Percentiles rank a stretch among this genome's conserved stretches.
These are phyloP conservation scores for Hucho hucho DNA, from an alignment of 2,113 vertebrate genomes.

Conservation along the genomic window DNA sequence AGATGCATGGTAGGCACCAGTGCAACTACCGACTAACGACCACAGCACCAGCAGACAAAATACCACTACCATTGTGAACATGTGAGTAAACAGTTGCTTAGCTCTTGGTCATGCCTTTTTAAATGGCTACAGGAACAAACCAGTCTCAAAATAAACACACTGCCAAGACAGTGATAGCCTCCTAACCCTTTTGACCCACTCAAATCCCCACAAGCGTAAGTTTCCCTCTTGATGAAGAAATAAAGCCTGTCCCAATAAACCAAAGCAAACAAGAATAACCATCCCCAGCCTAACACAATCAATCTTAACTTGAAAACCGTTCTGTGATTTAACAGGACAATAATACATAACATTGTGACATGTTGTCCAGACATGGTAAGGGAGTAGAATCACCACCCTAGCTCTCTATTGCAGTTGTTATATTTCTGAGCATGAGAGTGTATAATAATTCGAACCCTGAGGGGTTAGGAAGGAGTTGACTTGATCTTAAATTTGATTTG, in stretches of 20 bases:
- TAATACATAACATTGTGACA: not conserved
- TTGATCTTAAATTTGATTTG: not conserved
- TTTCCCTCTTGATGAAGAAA: slow-evolving; percentile 4
- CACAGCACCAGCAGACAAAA: too few relatives aligned
- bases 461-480: not conserved
- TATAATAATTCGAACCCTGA: not conserved
- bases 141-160: slow-evolving; percentile 20
- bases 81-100: not conserved
- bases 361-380: slow-evolving; percentile 1
- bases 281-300: not conserved
- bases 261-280: not conserved
- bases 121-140: slow-evolving; percentile 16
- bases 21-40: too few relatives aligned
- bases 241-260: slow-evolving; percentile 6
- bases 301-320: not conserved
- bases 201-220: slow-evolving; percentile 5
- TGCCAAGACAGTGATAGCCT: slow-evolving; percentile 3
- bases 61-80: too few relatives aligned
- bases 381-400: not conserved
- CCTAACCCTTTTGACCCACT: not conserved
- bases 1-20: too few relatives aligned
- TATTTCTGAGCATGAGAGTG: slow-evolving; percentile 9
- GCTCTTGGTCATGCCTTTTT: not conserved
- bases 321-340: not conserved
- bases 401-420: not conserved